These are phyloP conservation scores for Synaphobranchus kaupii DNA, from an alignment of 2,797 vertebrate genomes.

Conservation along the genomic window DNA sequence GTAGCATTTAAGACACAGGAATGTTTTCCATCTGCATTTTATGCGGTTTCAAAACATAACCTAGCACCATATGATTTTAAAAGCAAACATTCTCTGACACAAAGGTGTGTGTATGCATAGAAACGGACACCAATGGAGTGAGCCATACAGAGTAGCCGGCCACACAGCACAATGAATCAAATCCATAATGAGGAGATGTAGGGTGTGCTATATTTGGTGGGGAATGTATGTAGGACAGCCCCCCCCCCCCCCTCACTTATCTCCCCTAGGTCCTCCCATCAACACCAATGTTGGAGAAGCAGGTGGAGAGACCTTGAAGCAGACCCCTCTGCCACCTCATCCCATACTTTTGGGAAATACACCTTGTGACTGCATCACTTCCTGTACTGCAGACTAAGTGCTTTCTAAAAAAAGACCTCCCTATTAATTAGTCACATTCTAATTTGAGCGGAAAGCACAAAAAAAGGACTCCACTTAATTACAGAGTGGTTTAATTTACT, in stretches of 20 bases:
- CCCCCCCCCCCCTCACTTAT: neutral
- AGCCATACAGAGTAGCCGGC: slow-evolving; percentile 31
- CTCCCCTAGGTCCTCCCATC: slow-evolving; percentile 31
- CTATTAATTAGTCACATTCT: slow-evolving; percentile 36
- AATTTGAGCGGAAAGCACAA: slow-evolving; percentile 25
- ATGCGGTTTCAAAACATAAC: slow-evolving; percentile 29
- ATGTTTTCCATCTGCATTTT: slow-evolving; percentile 25
- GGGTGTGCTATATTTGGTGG: slow-evolving; percentile 46
- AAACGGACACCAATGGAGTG: slow-evolving; percentile 30
- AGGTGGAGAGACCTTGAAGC: slow-evolving; percentile 23
- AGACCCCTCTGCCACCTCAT: slow-evolving; percentile 36
- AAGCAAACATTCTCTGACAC: neutral
- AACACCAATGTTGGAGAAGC: slow-evolving; percentile 36
- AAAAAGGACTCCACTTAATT: slow-evolving; percentile 34
- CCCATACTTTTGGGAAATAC: slow-evolving; percentile 28
- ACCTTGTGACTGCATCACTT: neutral
- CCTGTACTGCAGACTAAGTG: slow-evolving; percentile 36
- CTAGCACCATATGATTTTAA: slow-evolving; percentile 25
- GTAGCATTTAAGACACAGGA: neutral
- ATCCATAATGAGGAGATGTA: slow-evolving; percentile 53
- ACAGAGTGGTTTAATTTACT: slow-evolving; percentile 12
- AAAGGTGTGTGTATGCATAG: neutral
- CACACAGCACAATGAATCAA: slow-evolving; percentile 51
- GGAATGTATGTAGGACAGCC: slow-evolving; percentile 51
- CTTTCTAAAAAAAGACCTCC: slow-evolving; percentile 36